These are phyloP conservation scores for Sebastes fasciatus DNA, from an alignment of 2,113 vertebrate species.

Conservation along the genomic window DNA sequence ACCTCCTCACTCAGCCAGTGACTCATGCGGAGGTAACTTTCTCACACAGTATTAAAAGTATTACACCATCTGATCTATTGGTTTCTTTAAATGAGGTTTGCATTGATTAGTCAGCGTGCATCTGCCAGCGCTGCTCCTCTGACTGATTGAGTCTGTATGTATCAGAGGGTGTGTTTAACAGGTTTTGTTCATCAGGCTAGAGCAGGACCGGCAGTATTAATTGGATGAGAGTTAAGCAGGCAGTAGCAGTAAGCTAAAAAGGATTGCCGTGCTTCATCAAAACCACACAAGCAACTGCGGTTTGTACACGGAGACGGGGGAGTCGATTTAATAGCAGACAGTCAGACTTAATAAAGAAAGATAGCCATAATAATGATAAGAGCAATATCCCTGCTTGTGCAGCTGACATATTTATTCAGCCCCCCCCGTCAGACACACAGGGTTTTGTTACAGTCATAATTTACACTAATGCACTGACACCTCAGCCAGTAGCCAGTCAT, in stretches of 20 bases:
- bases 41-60: conserved; percentile 27
- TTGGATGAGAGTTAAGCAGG: conserved; percentile 12
- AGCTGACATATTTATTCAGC: conserved; percentile 61
- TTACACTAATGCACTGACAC: conserved; percentile 69
- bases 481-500: conserved; percentile 44
- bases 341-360: conserved; percentile 58
- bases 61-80: conserved; percentile 19
- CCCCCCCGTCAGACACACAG: conserved; percentile 32
- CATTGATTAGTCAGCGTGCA: conserved; percentile 30
- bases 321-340: conserved; percentile 42
- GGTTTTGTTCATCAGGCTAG: conserved; percentile 10
- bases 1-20: conserved; percentile 53
- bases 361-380: conserved; percentile 51
- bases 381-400: conserved; percentile 52
- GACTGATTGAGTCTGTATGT: conserved; percentile 13
- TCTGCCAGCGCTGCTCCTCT: neutral
- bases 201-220: conserved; percentile 39
- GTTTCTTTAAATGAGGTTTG: conserved; percentile 38
- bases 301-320: neutral
- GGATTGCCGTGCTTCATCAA: conserved; percentile 30
- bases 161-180: neutral
- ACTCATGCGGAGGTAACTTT: conserved; percentile 57
- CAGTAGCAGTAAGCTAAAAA: conserved; percentile 1
- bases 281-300: neutral
- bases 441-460: conserved; percentile 58